Evolutionary conservation across 2,113 vertebrate genomes (phyloP).

Genomic region (Centropristis striata): DNA sequence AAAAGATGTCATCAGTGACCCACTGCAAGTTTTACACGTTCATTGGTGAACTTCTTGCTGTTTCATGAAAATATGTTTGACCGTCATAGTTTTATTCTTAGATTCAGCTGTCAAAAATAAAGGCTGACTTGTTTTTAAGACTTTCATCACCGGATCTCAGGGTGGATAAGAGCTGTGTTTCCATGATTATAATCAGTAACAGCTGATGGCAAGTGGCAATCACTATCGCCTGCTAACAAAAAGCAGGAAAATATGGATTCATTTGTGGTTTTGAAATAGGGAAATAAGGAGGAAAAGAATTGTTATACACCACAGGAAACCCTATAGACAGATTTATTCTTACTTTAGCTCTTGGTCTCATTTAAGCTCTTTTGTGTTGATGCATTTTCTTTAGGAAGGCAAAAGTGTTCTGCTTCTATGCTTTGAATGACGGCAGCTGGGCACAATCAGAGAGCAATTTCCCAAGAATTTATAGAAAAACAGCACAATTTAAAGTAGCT

Average conservation of each 20-base stretch:
- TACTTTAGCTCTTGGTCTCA: background rate
- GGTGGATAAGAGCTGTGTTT: conserved; percentile 18
- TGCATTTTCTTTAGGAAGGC: background rate
- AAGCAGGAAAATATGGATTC: background rate
- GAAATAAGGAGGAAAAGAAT: background rate
- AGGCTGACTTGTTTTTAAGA: background rate
- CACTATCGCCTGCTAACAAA: conserved; percentile 15
- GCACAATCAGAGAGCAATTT: conserved; percentile 3
- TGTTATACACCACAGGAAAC: conserved; percentile 2
- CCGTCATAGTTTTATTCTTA: background rate
- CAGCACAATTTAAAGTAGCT: background rate
- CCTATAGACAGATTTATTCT: background rate
- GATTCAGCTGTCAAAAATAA: background rate
- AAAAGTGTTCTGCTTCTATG: background rate
- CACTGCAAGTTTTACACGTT: background rate
- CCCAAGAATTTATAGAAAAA: background rate
- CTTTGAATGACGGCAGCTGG: background rate
- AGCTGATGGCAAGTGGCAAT: conserved; percentile 29
- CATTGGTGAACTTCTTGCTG: conserved; percentile 14
- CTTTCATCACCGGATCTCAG: background rate
- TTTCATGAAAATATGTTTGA: conserved; percentile 17
- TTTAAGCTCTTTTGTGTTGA: background rate
- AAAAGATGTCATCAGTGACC: conserved; percentile 10
- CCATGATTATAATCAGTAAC: conserved; percentile 26
- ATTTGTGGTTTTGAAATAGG: background rate